These are phyloP conservation scores for Amazonetta brasiliensis DNA, from an alignment of 2,797 vertebrate species.

Conservation along the genomic window DNA sequence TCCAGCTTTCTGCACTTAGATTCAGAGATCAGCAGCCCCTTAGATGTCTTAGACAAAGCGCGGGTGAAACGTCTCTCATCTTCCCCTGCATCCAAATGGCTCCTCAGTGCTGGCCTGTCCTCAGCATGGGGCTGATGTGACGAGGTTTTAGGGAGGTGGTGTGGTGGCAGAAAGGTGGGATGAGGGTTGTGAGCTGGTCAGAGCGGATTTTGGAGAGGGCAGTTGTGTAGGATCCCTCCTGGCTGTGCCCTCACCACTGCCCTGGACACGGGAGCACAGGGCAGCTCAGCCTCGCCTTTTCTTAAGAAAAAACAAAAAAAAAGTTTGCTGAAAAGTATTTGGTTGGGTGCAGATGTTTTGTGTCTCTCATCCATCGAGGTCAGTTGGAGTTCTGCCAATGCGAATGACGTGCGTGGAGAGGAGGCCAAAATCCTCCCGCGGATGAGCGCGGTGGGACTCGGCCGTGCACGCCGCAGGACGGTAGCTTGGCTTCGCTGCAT, in stretches of 20 bases:
- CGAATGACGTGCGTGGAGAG: neutral
- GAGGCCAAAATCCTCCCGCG: conserved; percentile 18
- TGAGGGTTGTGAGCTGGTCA: neutral
- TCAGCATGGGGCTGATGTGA: neutral
- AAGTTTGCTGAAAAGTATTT: neutral
- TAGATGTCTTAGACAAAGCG: neutral
- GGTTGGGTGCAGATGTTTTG: conserved; percentile 51
- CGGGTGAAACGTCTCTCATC: neutral
- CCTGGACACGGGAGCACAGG: neutral
- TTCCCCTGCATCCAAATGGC: neutral
- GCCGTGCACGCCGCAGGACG: neutral
- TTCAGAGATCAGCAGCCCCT: neutral
- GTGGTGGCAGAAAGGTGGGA: neutral
- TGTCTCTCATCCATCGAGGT: neutral
- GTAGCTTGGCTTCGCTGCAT: neutral
- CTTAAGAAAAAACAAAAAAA: neutral
- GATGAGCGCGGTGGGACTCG: neutral
- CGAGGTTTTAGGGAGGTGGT: neutral
- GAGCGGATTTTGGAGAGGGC: neutral
- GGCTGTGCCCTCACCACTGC: neutral
- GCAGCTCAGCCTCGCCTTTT: neutral
- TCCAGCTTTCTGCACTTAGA: neutral
- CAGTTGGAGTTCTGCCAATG: conserved; percentile 46
- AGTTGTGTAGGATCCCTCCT: neutral
- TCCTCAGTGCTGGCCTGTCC: neutral